phyloP scores from a whole-genome alignment of 1,140 invertebrate genomes.

The Pemphigus obesinymphae region DNA sequence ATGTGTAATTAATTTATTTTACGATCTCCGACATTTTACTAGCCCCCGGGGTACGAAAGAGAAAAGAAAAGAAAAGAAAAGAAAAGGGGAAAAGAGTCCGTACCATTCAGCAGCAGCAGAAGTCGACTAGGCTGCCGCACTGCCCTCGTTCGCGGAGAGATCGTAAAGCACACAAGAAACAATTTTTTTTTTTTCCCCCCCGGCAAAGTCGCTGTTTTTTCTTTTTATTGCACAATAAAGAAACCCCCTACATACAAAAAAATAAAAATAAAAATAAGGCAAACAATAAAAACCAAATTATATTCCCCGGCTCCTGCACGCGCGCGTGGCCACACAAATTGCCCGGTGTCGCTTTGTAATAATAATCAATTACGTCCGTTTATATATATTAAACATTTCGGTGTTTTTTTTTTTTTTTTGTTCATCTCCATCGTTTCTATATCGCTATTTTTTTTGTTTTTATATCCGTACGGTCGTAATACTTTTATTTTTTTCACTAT shows the following conservation, averaged over 20 bases:
- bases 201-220: neutral
- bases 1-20: constrained; percentile 37
- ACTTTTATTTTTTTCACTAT: constrained; percentile 1
- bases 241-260: neutral
- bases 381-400: neutral
- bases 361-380: constrained; percentile 1
- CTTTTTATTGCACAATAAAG: constrained; percentile 34
- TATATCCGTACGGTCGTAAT: neutral
- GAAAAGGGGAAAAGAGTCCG: too few species aligned
- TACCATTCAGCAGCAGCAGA: neutral
- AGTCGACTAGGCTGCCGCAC: neutral
- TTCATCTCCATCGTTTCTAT: too few species aligned
- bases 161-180: constrained; percentile 23
- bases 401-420: neutral
- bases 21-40: constrained; percentile 37
- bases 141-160: neutral
- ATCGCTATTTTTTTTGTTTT: too few species aligned
- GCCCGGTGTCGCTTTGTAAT: constrained; percentile 1
- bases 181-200: neutral
- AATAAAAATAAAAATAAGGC: constrained; percentile 4
- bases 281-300: constrained; percentile 39
- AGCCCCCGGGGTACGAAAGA: neutral
- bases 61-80: neutral
- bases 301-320: neutral
- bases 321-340: neutral